Evolutionary conservation across 2,113 vertebrate species (phyloP), one percentile per base, ranked within the genome.

Genomic region (Speoplatyrhinus poulsoni): DNA sequence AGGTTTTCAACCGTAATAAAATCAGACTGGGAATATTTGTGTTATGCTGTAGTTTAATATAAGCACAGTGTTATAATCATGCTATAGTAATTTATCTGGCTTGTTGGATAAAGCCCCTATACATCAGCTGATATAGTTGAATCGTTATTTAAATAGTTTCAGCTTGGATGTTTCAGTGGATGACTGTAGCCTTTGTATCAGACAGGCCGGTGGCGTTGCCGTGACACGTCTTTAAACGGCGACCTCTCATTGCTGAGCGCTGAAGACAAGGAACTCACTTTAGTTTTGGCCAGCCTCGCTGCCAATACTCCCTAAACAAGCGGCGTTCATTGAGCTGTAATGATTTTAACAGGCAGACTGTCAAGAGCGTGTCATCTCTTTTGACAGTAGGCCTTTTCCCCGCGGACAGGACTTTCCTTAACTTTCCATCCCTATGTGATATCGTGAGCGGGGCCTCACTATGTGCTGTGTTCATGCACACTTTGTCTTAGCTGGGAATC

Each of bases 291-390:
- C 53, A 57, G 32, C 19, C 54, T 50, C 26, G 56, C 12, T 17
- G 26, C 32, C 32, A 54, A 19, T 49, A 47, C 52, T 17, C 46
- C 49, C 54, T 46, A 57, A 61, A 76, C 66, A 76, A 66, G 67
- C 61, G 5, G 54, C 63, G 75, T 46, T 73, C 70, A 58, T 3
- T 26, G 58, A 33, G 9, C 8, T 12, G 65, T 70, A 26, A 47
- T 70, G 60, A 73, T 72, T 50, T 33, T 3, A 56, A 33, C 9
- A 47, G 66, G 65, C 66, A 16, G 36, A 47, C 17, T 12, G 32
- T 62, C 26, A 10, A 17, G 32, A 47, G 9, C n/a, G 46, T 48
- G 60, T 46, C 70, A 50, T 66, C 58, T 16, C 12, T n/a, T 33
- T 33, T 65, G 62, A 66, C 60, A 62, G 50, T 59, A 9, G n/a